Percentiles rank a stretch among this genome's conserved stretches.
Evolutionary conservation across 2,888 invertebrate species (phyloP).

Genomic region (Apodemia duryi): DNA sequence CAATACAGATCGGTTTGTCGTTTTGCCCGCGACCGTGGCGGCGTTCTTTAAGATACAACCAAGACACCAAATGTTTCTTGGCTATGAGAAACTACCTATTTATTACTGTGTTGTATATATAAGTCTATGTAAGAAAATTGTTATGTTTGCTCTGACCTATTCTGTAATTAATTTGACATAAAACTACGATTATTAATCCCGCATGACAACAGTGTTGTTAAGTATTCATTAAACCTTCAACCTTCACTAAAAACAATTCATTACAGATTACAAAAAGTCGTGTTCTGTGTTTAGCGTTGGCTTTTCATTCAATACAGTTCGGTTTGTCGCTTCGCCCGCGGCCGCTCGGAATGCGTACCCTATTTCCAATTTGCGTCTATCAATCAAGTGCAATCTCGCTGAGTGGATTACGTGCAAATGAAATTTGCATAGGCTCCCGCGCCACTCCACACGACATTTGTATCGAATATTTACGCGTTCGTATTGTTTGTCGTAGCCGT

Average conservation of each 20-base stretch:
- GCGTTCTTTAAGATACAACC: too few species aligned
- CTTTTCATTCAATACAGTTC: constrained; percentile 26
- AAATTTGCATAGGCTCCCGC: constrained; percentile 83
- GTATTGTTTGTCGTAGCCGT: constrained; percentile 28
- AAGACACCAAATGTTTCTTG: too few species aligned
- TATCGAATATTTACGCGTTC: constrained; percentile 37
- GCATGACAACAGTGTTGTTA: too few species aligned
- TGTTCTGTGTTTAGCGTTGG: constrained; percentile 9
- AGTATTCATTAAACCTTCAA: too few species aligned
- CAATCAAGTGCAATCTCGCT: constrained; percentile 84
- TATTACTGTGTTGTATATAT: too few species aligned
- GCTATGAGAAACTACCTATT: too few species aligned
- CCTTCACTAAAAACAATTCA: background rate
- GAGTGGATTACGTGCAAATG: constrained; percentile 85
- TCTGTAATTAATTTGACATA: too few species aligned
- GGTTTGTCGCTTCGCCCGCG: constrained; percentile 37
- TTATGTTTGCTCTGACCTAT: too few species aligned
- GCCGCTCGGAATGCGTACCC: constrained; percentile 49
- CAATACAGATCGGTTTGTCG: constrained; percentile 30
- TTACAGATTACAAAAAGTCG: constrained; percentile 9
- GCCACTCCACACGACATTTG: constrained; percentile 44
- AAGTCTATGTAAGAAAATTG: too few species aligned
- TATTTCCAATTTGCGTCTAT: constrained; percentile 85
- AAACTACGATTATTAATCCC: too few species aligned
- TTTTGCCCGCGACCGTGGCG: constrained; percentile 35